Evolutionary conservation across 2,113 vertebrate genomes (phyloP).

Genomic region (Tetrax tetrax): DNA sequence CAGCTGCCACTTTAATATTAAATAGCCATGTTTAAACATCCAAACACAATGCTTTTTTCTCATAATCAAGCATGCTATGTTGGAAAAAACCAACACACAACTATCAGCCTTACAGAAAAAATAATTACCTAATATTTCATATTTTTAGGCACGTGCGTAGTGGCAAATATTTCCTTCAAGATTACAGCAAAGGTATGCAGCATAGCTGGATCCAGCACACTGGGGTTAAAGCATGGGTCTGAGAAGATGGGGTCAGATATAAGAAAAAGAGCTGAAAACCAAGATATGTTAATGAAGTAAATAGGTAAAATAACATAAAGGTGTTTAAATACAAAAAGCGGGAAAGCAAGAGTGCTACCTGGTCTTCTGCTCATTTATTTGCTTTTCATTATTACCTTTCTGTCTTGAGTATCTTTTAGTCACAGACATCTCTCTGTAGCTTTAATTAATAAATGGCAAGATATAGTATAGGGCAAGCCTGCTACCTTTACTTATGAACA

Average conservation of each 20-base stretch:
- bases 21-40: not conserved
- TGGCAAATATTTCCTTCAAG: not conserved
- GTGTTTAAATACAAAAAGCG: not conserved
- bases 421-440: not conserved
- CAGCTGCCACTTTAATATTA: not conserved
- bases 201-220: not conserved
- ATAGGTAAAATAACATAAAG: not conserved
- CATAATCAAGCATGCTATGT: not conserved
- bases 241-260: not conserved
- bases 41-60: not conserved
- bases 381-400: not conserved
- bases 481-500: not conserved
- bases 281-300: not conserved
- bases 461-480: rapidly evolving
- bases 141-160: not conserved
- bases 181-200: not conserved
- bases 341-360: not conserved
- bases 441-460: not conserved
- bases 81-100: not conserved
- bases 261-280: not conserved
- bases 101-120: not conserved
- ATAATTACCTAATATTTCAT: not conserved
- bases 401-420: not conserved
- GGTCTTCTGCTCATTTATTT: not conserved
- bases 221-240: not conserved